Conservation (phyloP, 1,140 invertebrate genomes). For the Zelostemma sp. region DNA sequence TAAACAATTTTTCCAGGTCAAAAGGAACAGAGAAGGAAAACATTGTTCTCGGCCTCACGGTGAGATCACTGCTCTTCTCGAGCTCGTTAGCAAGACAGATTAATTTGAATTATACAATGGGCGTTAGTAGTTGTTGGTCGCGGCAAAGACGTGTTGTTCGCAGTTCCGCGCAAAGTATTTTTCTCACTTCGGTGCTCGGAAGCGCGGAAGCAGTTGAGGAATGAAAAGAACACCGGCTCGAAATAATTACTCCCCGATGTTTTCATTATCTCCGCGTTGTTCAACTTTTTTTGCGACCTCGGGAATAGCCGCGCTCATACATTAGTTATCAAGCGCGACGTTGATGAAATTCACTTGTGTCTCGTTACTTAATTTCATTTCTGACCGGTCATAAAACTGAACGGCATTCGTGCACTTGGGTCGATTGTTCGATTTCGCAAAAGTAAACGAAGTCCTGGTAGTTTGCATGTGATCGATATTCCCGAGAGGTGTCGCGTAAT, state of each 20-base stretch:
- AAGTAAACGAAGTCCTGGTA: constrained; percentile 40
- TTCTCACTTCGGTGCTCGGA: constrained; percentile 12
- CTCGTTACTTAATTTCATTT: constrained; percentile 23
- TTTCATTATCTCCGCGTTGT: constrained; percentile 36
- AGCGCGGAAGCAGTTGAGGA: constrained; percentile 5
- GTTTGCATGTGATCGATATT: constrained; percentile 46
- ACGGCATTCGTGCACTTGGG: constrained; percentile 29
- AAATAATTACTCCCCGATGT: constrained; percentile 46
- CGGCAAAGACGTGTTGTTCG: constrained; percentile 4
- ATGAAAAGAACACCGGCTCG: constrained; percentile 7
- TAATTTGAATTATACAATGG: constrained; percentile 24
- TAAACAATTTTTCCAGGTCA: constrained; percentile 23
- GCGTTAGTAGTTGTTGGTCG: not conserved
- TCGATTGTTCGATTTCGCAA: constrained; percentile 28
- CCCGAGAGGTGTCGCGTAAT: constrained; percentile 26
- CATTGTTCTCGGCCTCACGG: not conserved
- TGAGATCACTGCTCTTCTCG: constrained; percentile 13
- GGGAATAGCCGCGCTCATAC: constrained; percentile 1
- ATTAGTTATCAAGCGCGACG: constrained; percentile 16
- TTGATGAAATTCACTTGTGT: constrained; percentile 24
- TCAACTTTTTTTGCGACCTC: constrained; percentile 15
- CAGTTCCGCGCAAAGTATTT: constrained; percentile 8
- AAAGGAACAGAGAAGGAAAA: constrained; percentile 7
- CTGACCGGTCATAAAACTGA: constrained; percentile 21
- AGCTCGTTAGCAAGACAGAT: constrained; percentile 24